Base-by-base conservation (phyloP, 2,113 vertebrate species). In the Gnathonemus echidnorhynchus region DNA sequence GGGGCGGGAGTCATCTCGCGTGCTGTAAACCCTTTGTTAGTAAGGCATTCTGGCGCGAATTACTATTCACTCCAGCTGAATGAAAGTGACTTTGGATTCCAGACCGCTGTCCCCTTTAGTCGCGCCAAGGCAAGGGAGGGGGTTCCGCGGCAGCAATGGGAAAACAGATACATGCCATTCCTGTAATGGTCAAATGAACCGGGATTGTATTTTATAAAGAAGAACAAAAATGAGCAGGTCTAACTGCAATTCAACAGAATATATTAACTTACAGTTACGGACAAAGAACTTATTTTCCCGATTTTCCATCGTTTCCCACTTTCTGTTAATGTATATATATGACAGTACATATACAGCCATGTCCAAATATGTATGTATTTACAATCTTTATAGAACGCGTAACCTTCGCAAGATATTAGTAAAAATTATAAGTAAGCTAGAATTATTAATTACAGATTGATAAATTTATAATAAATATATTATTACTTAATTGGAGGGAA, bases 81-180 rank as follows among this genome's bases (percentile, higher is more conserved):
- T 88, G 87, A 88, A 88, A 92, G 90, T 95, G 94, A 95, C 95
- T 95, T 95, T 94, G 94, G 94, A 94, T 95, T 95, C 95, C 94
- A 94, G 95, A 95, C 95, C 48, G 52, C 50, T 45, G 86, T 90
- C 49, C 53, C 86, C 66, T 80, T 46, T 88, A 49, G 45, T 13
- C 35, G 24, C 19, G 70, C 90, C 77, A 88, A 58, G 56, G 46
- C 53, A 88, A 35, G 31, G 45, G 50, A 84, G 50, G 66, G 66
- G 17, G 80, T 21, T 45, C 24, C 31, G 27, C 35, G 45, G 15
- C 27, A 89, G 48, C 66, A 35, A 19, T 9, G 39, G 45, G 7
- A 48, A 85, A 85, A 48, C 45, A 85, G 1, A 80, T 13, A 80
- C 74, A 42, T 8, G 74, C 74, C 74, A 39, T 49, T 86, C 21